phyloP scores from a whole-genome alignment of 2,888 invertebrate species.

The Trachelus iudaicus region DNA sequence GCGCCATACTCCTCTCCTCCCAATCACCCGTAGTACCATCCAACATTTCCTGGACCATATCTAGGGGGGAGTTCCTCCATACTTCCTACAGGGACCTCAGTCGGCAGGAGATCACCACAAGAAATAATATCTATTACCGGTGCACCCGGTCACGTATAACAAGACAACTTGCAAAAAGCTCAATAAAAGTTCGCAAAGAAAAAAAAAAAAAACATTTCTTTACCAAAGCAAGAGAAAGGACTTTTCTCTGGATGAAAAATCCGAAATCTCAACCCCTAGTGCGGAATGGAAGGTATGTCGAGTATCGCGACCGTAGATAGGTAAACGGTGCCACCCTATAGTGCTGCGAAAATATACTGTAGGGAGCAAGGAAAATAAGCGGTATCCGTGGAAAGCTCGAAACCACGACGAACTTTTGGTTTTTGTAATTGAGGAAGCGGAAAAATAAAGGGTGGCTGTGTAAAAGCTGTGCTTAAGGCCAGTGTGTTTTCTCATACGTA shows the following conservation, averaged over 20 bases:
- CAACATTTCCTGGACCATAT: background rate
- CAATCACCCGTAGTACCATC: background rate
- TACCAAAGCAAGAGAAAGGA: background rate
- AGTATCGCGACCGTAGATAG: background rate
- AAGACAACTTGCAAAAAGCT: background rate
- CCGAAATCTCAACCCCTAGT: background rate
- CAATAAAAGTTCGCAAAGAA: background rate
- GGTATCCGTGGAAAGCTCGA: background rate
- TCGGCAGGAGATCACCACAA: background rate
- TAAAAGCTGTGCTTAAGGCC: background rate
- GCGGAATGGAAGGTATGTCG: background rate
- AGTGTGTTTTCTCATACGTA: background rate
- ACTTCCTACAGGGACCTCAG: background rate
- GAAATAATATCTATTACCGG: background rate
- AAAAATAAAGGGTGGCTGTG: conserved; percentile 12
- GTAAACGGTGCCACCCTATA: background rate
- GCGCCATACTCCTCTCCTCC: background rate
- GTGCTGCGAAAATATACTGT: background rate
- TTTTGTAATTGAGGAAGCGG: conserved; percentile 29
- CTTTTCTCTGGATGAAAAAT: background rate
- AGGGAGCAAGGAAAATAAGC: background rate
- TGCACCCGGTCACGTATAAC: background rate
- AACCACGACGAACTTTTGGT: conserved; percentile 6
- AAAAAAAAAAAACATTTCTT: background rate
- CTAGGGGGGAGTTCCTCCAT: background rate